Evolutionary conservation across 2,888 invertebrate genomes (phyloP), one percentile per base, ranked within the genome.

Genomic region (Hypomecis atomaria): DNA sequence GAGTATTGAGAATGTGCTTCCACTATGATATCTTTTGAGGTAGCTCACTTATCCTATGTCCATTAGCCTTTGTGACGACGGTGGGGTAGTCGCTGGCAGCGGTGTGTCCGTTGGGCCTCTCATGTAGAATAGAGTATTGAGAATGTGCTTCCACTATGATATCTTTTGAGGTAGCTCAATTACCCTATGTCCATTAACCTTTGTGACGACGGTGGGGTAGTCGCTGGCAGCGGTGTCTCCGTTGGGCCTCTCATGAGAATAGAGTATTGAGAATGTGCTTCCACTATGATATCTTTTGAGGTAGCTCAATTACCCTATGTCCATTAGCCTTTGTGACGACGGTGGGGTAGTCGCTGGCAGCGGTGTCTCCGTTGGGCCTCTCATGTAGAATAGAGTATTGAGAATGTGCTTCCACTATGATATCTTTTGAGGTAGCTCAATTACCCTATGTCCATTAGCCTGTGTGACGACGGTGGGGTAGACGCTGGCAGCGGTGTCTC

Each of bases 71-170:
- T 10, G 90, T 92, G 5, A 96, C 93, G 0, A 96, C 92, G 0
- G 95, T 95, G 0, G 97, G 97, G 86, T 98, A 98, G 0, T 94
- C 92, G 6, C 95, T 95, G 10, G 73, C 78, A 0, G 95, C 88
- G 0, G 55, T 88, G 69, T 95, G 94, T 0, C 94, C 94, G 23
- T 94, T 94, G 0, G 94, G 94, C 0, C 87, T 2, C 90, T 90
- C 0, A 93, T 95, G 82, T 94, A 97, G 0, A 98, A 93, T 71
- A 98, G 94, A 0, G 96, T 95, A 82, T n/a, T 98, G 96, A 0
- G 96, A 96, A 82, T 98, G 98, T 0, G 95, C 96, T 5, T 98
- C 98, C n/a, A 98, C 96, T 62, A 98, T 96, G 0, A 98, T 93
- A 81, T 97, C 96, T 58, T 95, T 94, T 0, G 94, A 93, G 2